Conservation (phyloP, 2,113 vertebrate species). For the Chaetura pelagica region DNA sequence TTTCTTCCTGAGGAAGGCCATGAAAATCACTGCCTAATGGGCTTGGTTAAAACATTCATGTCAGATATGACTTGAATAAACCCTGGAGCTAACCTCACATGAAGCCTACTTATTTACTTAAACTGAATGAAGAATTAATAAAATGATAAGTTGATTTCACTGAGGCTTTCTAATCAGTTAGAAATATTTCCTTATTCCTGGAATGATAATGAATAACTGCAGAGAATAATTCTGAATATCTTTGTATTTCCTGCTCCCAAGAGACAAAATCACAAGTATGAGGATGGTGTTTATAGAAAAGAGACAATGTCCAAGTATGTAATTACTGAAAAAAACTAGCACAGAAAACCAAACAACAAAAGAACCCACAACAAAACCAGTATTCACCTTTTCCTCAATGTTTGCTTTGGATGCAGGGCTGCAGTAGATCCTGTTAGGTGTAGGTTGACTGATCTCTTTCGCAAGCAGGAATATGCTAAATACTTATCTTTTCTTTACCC, state of each 20-base stretch:
- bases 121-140: background rate
- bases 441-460: background rate
- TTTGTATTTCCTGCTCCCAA: background rate
- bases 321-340: background rate
- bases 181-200: background rate
- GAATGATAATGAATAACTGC: background rate
- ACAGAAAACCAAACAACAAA: background rate
- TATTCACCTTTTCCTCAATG: background rate
- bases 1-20: background rate
- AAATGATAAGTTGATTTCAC: constrained; percentile 29
- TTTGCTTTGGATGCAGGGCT: background rate
- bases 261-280: background rate
- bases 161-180: constrained; percentile 26
- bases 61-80: constrained; percentile 46
- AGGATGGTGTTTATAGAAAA: background rate
- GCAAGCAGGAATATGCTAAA: background rate
- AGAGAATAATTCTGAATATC: background rate
- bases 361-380: background rate
- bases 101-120: constrained; percentile 22
- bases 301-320: background rate
- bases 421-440: background rate
- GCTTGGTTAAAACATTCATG: constrained; percentile 26
- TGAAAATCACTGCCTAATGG: constrained; percentile 38
- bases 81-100: constrained; percentile 39
- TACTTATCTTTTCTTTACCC: background rate